Evolutionary conservation across 2,797 vertebrate genomes (phyloP), one percentile per base, ranked within the genome.

Genomic region (Phataginus tetradactyla): DNA sequence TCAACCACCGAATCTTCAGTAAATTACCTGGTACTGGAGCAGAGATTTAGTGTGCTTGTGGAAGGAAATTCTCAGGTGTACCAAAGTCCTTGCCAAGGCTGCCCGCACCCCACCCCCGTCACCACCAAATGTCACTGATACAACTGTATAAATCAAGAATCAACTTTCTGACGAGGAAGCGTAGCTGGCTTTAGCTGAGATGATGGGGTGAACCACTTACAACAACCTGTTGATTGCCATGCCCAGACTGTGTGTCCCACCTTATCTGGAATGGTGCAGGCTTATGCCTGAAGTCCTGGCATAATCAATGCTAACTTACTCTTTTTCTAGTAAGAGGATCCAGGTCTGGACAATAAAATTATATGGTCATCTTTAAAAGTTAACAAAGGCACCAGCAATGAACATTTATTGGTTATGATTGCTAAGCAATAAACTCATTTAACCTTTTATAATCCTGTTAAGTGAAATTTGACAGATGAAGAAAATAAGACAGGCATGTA

Each of bases 221-320:
- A 39, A 14, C 18, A 11, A 6, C 2, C 1, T 29, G 14, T 66
- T 15, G 14, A 3, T 4, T 20, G 12, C 1, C 3, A 12, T 20
- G 2, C 0, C 1, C 39, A 39, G 6, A 11, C 2, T 2, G 0
- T 0, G 3, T 12, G 21, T 51, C 34, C 72, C 29, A 23, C 5
- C 9, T 23, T 34, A 34, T 45, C 34, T 18, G 63, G 4, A 12
- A 18, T 1, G 8, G 4, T 17, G 15, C 5, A 2, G 15, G 18
- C 34, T 61, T 39, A 42, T 7, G n/a, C 12, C 86, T 69, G 17
- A 3, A 7, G 14, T 42, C 11, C 37, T 7, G 51, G 25, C 39
- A 9, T 29, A 12, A 23, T 23, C 34, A 53, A 8, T 64, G 18
- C 13, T 2, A 7, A 71, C 29, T 42, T n/a, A 17, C 6, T 2